Evolutionary conservation across 1,140 invertebrate genomes (phyloP).

Genomic region (Aphaenogaster ashmeadi): DNA sequence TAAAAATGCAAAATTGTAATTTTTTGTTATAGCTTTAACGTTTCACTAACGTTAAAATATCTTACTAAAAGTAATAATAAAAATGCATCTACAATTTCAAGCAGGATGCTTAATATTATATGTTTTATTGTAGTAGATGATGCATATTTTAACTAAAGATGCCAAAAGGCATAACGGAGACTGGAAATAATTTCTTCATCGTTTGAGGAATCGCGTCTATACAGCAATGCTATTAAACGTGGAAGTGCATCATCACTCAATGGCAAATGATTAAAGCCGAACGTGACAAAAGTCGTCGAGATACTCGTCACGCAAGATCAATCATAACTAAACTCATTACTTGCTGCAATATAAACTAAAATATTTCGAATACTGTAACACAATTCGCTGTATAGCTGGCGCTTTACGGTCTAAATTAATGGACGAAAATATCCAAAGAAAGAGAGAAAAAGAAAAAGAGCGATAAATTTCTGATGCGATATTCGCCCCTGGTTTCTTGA

Average conservation of each 20-base stretch:
- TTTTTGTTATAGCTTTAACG: neutral
- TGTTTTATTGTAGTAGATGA: neutral
- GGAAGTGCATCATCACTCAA: neutral
- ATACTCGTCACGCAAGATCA: constrained; percentile 34
- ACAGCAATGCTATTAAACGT: neutral
- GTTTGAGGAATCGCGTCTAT: neutral
- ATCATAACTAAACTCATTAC: constrained; percentile 41
- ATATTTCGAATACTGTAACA: constrained; percentile 61
- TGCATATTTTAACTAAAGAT: constrained; percentile 1
- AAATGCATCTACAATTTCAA: neutral
- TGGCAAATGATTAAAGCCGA: neutral
- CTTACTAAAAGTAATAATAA: neutral
- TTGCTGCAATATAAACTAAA: constrained; percentile 54
- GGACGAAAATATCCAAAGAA: constrained; percentile 44
- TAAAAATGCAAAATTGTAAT: neutral
- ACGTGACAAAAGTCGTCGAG: constrained; percentile 9
- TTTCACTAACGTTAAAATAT: neutral
- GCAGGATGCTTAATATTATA: neutral
- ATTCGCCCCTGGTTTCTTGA: constrained; percentile 32
- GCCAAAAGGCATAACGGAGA: neutral
- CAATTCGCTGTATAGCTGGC: constrained; percentile 63
- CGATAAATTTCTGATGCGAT: constrained; percentile 58
- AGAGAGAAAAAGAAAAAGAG: neutral
- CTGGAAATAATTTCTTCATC: constrained; percentile 8
- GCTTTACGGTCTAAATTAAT: constrained; percentile 64